Percentiles rank a stretch among this genome's conserved stretches.
These are phyloP conservation scores for Caenorhabditis becei DNA, from an alignment of 2,888 invertebrate genomes.

Conservation along the genomic window DNA sequence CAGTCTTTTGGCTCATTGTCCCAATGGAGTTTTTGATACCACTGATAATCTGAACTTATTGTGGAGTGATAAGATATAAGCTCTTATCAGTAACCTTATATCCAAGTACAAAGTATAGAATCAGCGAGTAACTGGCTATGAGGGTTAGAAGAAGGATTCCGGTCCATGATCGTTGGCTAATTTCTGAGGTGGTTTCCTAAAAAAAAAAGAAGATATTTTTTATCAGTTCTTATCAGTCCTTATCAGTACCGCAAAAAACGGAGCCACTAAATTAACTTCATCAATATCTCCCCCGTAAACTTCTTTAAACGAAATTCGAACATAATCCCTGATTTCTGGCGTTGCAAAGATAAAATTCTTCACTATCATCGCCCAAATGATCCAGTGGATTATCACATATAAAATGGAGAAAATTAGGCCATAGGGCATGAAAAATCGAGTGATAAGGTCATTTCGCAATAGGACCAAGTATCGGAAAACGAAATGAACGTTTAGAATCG, in stretches of 20 bases:
- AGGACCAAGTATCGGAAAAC: background rate
- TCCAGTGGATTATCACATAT: constrained; percentile 7
- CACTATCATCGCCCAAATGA: constrained; percentile 13
- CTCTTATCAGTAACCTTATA: background rate
- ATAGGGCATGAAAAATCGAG: constrained; percentile 16
- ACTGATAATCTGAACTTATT: too few species aligned
- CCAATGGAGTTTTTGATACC: too few species aligned
- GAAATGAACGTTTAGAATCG: background rate
- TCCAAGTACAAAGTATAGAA: background rate
- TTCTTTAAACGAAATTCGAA: constrained; percentile 7
- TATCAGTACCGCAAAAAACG: constrained; percentile 21
- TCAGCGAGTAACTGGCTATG: background rate
- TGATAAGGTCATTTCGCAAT: constrained; percentile 8
- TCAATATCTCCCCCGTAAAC: constrained; percentile 4
- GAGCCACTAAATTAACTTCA: constrained; percentile 4
- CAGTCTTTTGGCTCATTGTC: constrained; percentile 13
- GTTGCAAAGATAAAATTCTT: background rate
- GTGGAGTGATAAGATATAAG: too few species aligned
- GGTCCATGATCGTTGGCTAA: background rate
- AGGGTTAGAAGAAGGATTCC: background rate
- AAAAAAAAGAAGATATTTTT: background rate
- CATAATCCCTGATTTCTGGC: constrained; percentile 18
- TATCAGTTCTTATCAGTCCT: too few species aligned
- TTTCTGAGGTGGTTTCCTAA: background rate
- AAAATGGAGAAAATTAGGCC: background rate